Evolutionary conservation across 2,888 invertebrate genomes (phyloP), one percentile per base, ranked within the genome.

Genomic region (Habroteleia sp.): DNA sequence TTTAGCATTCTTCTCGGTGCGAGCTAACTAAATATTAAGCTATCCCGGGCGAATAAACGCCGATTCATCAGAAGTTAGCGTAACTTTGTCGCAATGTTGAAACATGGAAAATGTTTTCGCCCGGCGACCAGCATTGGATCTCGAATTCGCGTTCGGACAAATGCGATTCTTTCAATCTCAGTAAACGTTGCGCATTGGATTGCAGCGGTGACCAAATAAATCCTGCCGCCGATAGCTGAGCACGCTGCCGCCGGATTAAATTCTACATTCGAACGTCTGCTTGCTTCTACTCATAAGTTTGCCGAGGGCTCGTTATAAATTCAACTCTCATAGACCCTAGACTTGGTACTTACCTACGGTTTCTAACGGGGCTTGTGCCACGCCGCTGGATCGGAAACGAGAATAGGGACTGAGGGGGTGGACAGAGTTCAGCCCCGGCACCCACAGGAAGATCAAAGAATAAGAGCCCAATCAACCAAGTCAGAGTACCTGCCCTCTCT

Each of bases 221-320:
- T 87, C 83, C 84, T 83, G 77, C 86, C 85, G 85, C 85, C 87
- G 86, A 87, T 87, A 84, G 85, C 84, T 86, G 84, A 84, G 84
- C 83, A 79, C 82, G 11, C 60, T 80, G 80, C 81, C 82, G 79
- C 82, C 74, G 85, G 86, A 86, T 87, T 85, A 86, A 84, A 86
- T 84, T 86, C 85, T 81, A 84, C 85, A 85, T 87, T 85, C 83
- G 82, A 87, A 83, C 85, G 83, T 84, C 82, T 76, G 76, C 75
- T 72, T 62, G 46, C 63, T 68, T 41, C 80, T 54, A 80, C 82
- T 84, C 85, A 81, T 85, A 85, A 85, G 85, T 85, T 82, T 80
- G 77, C 77, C 71, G 68, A 76, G 58, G 78, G 74, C 78, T 84
- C 79, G 84, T 84, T 84, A 84, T 84, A 84, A 84, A 84, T 84